Percentiles rank a stretch among this genome's conserved stretches.
Conservation (phyloP, 2,888 invertebrate species). For the Odontocolon sp. region DNA sequence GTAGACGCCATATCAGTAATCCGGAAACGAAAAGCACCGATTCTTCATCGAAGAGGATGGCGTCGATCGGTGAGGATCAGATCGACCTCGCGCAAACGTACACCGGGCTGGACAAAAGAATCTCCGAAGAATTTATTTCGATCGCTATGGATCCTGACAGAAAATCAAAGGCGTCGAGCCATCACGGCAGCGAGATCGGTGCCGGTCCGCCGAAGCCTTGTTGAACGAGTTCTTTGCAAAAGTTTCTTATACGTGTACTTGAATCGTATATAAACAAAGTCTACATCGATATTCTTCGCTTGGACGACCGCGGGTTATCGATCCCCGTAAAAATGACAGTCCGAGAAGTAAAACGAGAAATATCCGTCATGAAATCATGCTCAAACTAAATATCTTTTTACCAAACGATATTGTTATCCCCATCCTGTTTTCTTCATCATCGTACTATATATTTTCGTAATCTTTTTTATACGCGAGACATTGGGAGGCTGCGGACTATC, state of each 20-base stretch:
- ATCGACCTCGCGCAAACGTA: constrained; percentile 76
- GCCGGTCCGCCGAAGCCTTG: constrained; percentile 46
- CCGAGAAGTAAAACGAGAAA: constrained; percentile 21
- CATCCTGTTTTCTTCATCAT: neutral
- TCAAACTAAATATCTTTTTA: constrained; percentile 27
- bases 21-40: constrained; percentile 67
- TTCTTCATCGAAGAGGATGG: constrained; percentile 67
- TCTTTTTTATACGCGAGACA: constrained; percentile 9
- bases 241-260: neutral
- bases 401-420: constrained; percentile 35
- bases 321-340: neutral
- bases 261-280: neutral
- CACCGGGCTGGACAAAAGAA: constrained; percentile 78
- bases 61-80: constrained; percentile 74
- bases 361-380: constrained; percentile 12
- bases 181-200: constrained; percentile 76
- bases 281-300: constrained; percentile 42
- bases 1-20: constrained; percentile 63
- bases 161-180: constrained; percentile 76
- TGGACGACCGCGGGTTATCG: neutral
- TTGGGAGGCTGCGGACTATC: constrained; percentile 13
- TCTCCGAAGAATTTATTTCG: constrained; percentile 79
- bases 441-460: constrained; percentile 12
- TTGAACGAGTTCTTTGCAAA: constrained; percentile 3
- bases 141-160: constrained; percentile 79